Conservation (phyloP, 1,140 invertebrate species). For the Lasioglossum albipes region DNA sequence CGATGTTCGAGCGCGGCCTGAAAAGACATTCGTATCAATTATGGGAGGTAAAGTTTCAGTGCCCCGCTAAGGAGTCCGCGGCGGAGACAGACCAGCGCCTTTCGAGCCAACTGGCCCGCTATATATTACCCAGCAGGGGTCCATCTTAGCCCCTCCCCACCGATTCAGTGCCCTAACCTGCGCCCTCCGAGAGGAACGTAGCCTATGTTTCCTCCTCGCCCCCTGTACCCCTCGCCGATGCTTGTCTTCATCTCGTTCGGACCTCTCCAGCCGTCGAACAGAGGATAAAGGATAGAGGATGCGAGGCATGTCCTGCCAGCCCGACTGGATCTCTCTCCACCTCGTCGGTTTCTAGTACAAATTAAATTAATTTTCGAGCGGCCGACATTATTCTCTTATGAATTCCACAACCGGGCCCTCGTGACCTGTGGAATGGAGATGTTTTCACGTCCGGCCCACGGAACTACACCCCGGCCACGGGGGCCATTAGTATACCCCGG, state of each 20-base stretch:
- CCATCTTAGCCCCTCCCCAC: conserved; percentile 39
- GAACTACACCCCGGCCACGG: conserved; percentile 26
- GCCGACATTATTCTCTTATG: conserved; percentile 69
- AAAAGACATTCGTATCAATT: conserved; percentile 81
- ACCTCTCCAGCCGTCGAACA: neutral
- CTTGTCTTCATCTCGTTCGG: neutral
- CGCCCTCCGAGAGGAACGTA: conserved; percentile 49
- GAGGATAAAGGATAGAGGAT: neutral
- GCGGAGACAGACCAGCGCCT: conserved; percentile 69
- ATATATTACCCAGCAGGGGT: conserved; percentile 75
- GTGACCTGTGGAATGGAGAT: conserved; percentile 63
- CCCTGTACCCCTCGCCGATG: neutral
- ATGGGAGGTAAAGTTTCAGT: conserved; percentile 73
- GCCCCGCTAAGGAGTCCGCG: conserved; percentile 62
- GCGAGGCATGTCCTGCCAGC: too few species aligned
- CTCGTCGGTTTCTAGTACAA: conserved; percentile 61
- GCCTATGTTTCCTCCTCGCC: conserved; percentile 45
- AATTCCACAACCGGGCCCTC: conserved; percentile 58
- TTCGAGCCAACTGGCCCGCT: conserved; percentile 70
- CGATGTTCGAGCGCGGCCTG: conserved; percentile 70
- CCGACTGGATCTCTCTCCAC: neutral
- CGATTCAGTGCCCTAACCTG: conserved; percentile 52
- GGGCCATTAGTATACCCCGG: conserved; percentile 51
- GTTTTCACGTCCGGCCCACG: conserved; percentile 58
- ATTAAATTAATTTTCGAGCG: conserved; percentile 73